Base-by-base conservation (phyloP, 2,888 invertebrate species). In the Ferdinandea cuprea region DNA sequence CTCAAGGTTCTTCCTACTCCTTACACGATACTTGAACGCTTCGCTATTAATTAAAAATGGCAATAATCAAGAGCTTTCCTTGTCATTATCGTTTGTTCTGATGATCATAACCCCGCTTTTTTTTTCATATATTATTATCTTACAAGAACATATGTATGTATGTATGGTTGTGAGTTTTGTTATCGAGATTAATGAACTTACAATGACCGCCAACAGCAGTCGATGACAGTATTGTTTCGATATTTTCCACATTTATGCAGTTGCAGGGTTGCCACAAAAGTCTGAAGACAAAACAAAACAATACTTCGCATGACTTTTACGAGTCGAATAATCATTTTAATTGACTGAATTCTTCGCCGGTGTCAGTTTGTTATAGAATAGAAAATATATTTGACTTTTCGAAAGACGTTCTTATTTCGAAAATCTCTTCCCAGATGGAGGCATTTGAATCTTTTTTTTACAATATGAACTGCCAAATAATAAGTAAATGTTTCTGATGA, bases 181-280 rank as follows among this genome's bases (percentile, higher is more conserved):
- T 79, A 58, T 69, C 69, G 69, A 80, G 80, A 76, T 69, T 74
- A 65, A 76, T 76, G 80, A 80, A 80, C 80, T 69, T 42, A 6
- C 44, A 80, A 65, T 80, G 80, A 65, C 69, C 58, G 63, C 69
- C 76, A 76, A 42, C 74, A 68, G 56, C 74, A 69, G 48, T 35
- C 40, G 74, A 42, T 74, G 80, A 76, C 69, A 76, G 69, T 46
- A 52, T 54, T 13, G 50, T 0, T n/a, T 19, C 13, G 13, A 5
- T 11, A n/a, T 54, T 13, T 44, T 61, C 35, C n/a, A n/a, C n/a
- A n/a, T n/a, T 35, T 44, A 3, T 30, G 13, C 37, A 35, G 44
- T 44, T 52, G 30, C 50, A 56, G 80, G 61, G 56, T 61, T 32
- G 50, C 28, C 21, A 8, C 17, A 40, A 46, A 11, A 17, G 44